Percentiles rank a stretch among this genome's conserved stretches.
These are phyloP conservation scores for Stenolophus ochropezus DNA, from an alignment of 2,888 invertebrate genomes.

Conservation along the genomic window DNA sequence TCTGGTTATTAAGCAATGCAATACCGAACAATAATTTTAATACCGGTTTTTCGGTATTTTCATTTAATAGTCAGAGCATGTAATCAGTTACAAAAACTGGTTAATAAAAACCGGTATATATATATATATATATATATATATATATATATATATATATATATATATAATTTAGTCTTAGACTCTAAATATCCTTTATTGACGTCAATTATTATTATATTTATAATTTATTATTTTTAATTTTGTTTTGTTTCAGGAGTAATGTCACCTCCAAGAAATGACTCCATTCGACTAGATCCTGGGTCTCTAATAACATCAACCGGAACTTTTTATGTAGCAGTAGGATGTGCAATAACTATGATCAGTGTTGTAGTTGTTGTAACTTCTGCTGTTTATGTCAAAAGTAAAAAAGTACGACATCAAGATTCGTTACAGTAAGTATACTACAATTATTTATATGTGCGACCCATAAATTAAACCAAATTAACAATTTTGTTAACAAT, in stretches of 20 bases:
- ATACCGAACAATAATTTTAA: too few species aligned
- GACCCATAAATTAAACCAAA: too few species aligned
- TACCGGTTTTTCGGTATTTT: too few species aligned
- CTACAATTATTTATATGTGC: neutral
- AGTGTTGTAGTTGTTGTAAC: constrained; percentile 81
- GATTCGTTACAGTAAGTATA: constrained; percentile 80
- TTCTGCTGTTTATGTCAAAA: constrained; percentile 80
- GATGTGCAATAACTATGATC: constrained; percentile 85
- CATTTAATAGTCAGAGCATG: too few species aligned
- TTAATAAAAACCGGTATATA: too few species aligned
- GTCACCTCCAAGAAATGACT: constrained; percentile 81
- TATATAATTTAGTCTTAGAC: too few species aligned
- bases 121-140: too few species aligned
- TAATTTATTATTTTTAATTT: neutral
- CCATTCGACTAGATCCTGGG: constrained; percentile 82
- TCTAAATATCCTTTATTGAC: too few species aligned
- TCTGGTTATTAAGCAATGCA: too few species aligned
- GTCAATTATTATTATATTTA: neutral
- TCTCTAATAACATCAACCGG: constrained; percentile 79
- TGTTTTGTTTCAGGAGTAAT: constrained; percentile 66
- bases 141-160: too few species aligned
- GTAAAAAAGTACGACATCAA: constrained; percentile 80
- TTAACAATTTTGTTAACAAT: too few species aligned
- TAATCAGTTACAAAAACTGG: too few species aligned
- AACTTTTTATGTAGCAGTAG: constrained; percentile 86